These are phyloP conservation scores for Saxidomus purpurata DNA, from an alignment of 1,140 invertebrate species.

Conservation along the genomic window DNA sequence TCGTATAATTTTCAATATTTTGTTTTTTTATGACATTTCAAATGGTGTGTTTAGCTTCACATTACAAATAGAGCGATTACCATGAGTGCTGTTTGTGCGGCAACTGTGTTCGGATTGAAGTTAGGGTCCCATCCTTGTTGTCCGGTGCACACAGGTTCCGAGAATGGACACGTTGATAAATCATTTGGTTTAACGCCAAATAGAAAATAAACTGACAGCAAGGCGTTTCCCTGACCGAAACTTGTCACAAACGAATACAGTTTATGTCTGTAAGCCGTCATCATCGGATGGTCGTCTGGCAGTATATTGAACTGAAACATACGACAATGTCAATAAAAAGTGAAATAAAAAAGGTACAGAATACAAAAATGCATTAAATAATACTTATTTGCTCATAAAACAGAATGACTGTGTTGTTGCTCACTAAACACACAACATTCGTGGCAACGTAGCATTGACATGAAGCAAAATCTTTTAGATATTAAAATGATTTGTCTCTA, in stretches of 20 bases:
- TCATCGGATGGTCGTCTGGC: not conserved
- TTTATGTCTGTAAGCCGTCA: not conserved
- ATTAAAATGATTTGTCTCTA: no score
- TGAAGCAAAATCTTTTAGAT: no score
- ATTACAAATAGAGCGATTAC: not conserved
- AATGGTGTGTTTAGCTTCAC: no score
- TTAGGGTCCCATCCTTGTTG: constrained; percentile 65
- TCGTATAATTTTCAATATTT: no score
- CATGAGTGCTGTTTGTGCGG: not conserved
- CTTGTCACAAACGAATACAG: not conserved
- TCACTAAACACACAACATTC: no score
- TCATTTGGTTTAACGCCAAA: constrained; percentile 6
- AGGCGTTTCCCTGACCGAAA: not conserved
- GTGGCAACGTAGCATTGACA: no score
- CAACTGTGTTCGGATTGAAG: constrained; percentile 66
- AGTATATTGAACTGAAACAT: not conserved
- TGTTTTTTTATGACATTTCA: no score
- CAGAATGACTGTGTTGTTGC: no score
- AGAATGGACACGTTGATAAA: not conserved
- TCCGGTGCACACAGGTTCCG: constrained; percentile 63
- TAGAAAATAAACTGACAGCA: not conserved
- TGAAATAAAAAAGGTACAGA: not conserved
- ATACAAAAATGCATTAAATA: no score
- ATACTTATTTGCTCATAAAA: no score
- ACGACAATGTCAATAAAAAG: no score